phyloP scores from a whole-genome alignment of 2,797 vertebrate genomes.

The Hydrophis major region DNA sequence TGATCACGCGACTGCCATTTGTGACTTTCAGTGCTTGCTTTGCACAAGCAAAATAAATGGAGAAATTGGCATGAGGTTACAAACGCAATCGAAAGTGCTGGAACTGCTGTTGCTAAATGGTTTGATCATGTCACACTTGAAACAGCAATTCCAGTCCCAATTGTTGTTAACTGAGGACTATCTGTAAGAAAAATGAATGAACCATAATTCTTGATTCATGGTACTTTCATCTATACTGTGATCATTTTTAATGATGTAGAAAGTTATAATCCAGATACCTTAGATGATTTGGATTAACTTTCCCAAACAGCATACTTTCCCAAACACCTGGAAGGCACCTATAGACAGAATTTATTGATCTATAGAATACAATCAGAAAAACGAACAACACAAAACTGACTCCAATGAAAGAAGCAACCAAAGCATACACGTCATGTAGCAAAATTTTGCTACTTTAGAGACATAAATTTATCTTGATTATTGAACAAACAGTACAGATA shows the following conservation, averaged over 20 bases:
- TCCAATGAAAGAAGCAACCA: neutral
- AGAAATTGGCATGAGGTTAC: neutral
- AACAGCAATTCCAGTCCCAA: neutral
- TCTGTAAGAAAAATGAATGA: neutral
- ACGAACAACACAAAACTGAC: neutral
- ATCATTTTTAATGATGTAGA: neutral
- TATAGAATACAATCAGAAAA: neutral
- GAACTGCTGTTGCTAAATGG: neutral
- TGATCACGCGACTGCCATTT: neutral
- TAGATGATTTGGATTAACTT: neutral
- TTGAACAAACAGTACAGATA: neutral
- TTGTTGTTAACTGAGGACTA: neutral
- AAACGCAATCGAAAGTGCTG: neutral
- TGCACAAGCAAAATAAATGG: neutral
- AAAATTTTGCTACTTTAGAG: neutral
- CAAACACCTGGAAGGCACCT: neutral
- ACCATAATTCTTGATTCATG: neutral
- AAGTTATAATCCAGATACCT: neutral
- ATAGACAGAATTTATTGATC: neutral
- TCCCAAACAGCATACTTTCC: neutral
- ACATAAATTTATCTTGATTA: neutral
- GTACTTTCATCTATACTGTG: neutral
- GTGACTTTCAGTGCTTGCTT: neutral
- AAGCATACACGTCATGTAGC: neutral
- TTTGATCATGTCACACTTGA: neutral